phyloP scores from a whole-genome alignment of 1,140 invertebrate genomes.

The Tetramorium parvispinum region DNA sequence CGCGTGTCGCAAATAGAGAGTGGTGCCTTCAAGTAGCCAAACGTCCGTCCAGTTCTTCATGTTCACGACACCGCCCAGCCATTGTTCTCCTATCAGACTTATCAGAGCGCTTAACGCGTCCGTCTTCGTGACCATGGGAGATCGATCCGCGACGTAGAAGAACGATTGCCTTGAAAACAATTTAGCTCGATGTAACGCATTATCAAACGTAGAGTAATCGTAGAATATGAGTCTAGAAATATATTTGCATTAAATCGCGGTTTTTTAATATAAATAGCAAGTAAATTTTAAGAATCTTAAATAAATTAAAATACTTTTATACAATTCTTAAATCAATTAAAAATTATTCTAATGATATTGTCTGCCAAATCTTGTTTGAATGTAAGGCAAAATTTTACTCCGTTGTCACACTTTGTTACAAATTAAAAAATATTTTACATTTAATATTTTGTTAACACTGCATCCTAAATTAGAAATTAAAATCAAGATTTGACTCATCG shows the following conservation, averaged over 20 bases:
- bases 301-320: background rate
- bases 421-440: background rate
- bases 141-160: conserved; percentile 72
- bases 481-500: background rate
- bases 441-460: background rate
- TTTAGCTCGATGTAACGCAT: conserved; percentile 8
- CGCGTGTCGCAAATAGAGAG: conserved; percentile 79
- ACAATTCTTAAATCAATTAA: background rate
- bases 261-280: background rate
- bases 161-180: conserved; percentile 72
- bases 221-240: background rate
- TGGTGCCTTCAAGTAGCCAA: conserved; percentile 81
- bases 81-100: conserved; percentile 78
- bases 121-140: conserved; percentile 70
- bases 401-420: background rate
- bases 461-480: background rate
- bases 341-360: background rate
- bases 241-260: background rate
- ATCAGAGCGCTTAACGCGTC: conserved; percentile 72
- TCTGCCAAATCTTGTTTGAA: background rate
- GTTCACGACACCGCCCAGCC: conserved; percentile 85
- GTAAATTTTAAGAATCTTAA: background rate
- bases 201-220: background rate
- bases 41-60: conserved; percentile 82
- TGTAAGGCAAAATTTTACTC: background rate